Percentiles rank a stretch among this genome's conserved stretches.
Conservation (phyloP, 2,888 invertebrate genomes). For the Sussaba pulchella region DNA sequence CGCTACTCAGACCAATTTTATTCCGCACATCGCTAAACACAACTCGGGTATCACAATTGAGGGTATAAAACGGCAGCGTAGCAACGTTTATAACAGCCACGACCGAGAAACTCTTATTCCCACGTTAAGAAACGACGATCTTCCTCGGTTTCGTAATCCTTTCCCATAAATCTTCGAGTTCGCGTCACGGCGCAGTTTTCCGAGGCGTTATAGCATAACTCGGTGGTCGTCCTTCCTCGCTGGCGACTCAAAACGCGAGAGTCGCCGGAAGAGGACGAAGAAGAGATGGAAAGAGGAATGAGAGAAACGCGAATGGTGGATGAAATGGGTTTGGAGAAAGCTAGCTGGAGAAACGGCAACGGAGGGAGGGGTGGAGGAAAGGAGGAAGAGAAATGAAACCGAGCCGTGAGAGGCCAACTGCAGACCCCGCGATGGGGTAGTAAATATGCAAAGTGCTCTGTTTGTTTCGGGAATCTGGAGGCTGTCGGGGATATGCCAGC, state of each 20-base stretch:
- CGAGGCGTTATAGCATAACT: slow-evolving; percentile 42
- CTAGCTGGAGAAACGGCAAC: neutral
- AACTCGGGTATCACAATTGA: too few relatives aligned
- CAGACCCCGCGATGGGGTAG: slow-evolving; percentile 52
- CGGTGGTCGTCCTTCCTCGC: slow-evolving; percentile 8
- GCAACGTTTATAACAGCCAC: slow-evolving; percentile 26
- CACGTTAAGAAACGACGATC: slow-evolving; percentile 66
- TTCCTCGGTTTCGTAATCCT: slow-evolving; percentile 62
- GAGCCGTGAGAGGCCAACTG: slow-evolving; percentile 26
- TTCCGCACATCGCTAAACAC: too few relatives aligned
- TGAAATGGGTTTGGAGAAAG: neutral
- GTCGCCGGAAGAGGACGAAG: neutral
- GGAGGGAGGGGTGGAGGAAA: slow-evolving; percentile 12
- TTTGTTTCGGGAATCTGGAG: slow-evolving; percentile 62
- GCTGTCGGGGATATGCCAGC: slow-evolving; percentile 51
- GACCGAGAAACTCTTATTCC: slow-evolving; percentile 58
- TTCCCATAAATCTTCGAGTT: slow-evolving; percentile 63
- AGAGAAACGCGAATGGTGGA: too few relatives aligned
- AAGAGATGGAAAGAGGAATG: neutral
- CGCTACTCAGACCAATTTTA: slow-evolving; percentile 28
- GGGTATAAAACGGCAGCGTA: slow-evolving; percentile 34
- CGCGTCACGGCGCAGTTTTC: slow-evolving; percentile 63
- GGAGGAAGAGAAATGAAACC: slow-evolving; percentile 27
- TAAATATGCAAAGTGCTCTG: slow-evolving; percentile 67
- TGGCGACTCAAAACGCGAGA: slow-evolving; percentile 19